Evolutionary conservation across 2,888 invertebrate genomes (phyloP).

Genomic region (Scaptomyza reducta): DNA sequence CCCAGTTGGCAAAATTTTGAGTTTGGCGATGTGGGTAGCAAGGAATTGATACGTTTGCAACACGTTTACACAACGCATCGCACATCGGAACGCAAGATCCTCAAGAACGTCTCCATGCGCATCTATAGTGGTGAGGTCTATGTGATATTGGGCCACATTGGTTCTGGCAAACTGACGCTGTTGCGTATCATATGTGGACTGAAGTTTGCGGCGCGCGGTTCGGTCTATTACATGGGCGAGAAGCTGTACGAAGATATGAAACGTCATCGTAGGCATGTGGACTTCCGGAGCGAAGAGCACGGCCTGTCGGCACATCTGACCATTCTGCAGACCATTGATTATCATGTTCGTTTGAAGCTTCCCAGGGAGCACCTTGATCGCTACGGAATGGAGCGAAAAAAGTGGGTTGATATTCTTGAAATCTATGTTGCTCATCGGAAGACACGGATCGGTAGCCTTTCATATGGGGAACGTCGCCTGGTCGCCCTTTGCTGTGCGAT

Average conservation of each 20-base stretch:
- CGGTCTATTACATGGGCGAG: constrained; percentile 19
- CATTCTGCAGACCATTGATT: constrained; percentile 91
- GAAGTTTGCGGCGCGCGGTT: constrained; percentile 85
- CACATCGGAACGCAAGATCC: constrained; percentile 37
- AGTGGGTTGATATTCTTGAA: constrained; percentile 87
- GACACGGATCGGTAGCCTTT: constrained; percentile 85
- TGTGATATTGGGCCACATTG: constrained; percentile 89
- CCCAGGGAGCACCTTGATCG: constrained; percentile 83
- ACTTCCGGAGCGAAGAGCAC: constrained; percentile 92
- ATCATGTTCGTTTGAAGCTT: constrained; percentile 89
- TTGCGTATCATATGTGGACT: constrained; percentile 94
- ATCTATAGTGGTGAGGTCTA: constrained; percentile 76
- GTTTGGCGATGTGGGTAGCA: constrained; percentile 62
- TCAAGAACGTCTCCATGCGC: constrained; percentile 73
- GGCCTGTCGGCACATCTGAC: constrained; percentile 91
- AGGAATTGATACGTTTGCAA: constrained; percentile 54
- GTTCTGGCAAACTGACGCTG: constrained; percentile 95
- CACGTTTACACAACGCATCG: constrained; percentile 60
- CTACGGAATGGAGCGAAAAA: constrained; percentile 86
- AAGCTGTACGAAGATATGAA: constrained; percentile 86
- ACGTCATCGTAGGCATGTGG: constrained; percentile 86
- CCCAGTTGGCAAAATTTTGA: constrained; percentile 72
- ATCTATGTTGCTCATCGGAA: constrained; percentile 86
- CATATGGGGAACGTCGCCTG: constrained; percentile 90
- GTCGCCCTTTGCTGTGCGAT: constrained; percentile 90